These are phyloP conservation scores for Synergus japonicus DNA, from an alignment of 2,888 invertebrate species.

Conservation along the genomic window DNA sequence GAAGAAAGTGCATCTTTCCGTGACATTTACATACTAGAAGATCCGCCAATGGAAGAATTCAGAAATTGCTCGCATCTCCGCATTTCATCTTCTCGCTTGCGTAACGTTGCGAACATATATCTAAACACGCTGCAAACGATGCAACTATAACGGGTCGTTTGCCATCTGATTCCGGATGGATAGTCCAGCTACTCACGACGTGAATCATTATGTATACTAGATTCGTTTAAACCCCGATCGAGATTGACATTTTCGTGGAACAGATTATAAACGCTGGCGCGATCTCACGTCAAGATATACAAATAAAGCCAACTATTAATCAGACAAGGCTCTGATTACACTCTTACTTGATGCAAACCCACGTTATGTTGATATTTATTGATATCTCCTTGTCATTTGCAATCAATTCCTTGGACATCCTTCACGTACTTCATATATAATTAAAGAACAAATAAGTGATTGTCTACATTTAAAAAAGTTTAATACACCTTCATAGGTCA, in stretches of 20 bases:
- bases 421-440: slow-evolving; percentile 9
- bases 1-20: slow-evolving; percentile 44
- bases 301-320: slow-evolving; percentile 42
- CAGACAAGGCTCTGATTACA: slow-evolving; percentile 32
- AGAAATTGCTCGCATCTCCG: slow-evolving; percentile 52
- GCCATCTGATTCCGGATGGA: slow-evolving; percentile 33
- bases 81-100: slow-evolving; percentile 49
- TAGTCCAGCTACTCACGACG: slow-evolving; percentile 32
- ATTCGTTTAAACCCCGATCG: slow-evolving; percentile 37
- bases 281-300: slow-evolving; percentile 37
- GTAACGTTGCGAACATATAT: slow-evolving; percentile 47
- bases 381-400: slow-evolving; percentile 22
- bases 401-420: slow-evolving; percentile 18
- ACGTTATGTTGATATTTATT: slow-evolving; percentile 1
- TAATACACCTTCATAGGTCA: background rate
- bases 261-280: slow-evolving; percentile 41
- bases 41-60: slow-evolving; percentile 45
- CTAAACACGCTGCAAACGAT: slow-evolving; percentile 37
- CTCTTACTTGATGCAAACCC: slow-evolving; percentile 17
- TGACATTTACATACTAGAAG: slow-evolving; percentile 48
- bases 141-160: slow-evolving; percentile 35
- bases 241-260: slow-evolving; percentile 42
- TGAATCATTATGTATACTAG: slow-evolving; percentile 34
- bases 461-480: background rate
- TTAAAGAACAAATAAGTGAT: background rate